Evolutionary conservation across 2,888 invertebrate genomes (phyloP).

Genomic region (Xiphydria camelus): DNA sequence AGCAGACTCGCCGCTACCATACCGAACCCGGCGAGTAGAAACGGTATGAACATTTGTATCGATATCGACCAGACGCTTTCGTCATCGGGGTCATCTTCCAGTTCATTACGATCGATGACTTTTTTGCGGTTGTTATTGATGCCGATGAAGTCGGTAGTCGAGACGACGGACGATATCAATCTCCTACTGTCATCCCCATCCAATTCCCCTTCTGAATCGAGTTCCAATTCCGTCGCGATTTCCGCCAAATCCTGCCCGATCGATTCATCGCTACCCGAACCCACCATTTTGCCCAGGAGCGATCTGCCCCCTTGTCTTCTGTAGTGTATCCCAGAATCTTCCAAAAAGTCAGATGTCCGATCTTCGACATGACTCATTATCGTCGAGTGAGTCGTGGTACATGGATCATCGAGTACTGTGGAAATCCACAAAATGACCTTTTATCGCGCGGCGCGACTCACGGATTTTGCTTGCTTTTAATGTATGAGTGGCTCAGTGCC

Average conservation of each 20-base stretch:
- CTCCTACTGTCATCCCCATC: conserved; percentile 38
- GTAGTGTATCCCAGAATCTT: conserved; percentile 35
- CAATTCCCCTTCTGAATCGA: conserved; percentile 42
- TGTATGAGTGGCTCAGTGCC: too few relatives aligned
- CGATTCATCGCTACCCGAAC: conserved; percentile 45
- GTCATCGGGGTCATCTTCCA: conserved; percentile 42
- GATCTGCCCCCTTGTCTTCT: conserved; percentile 33
- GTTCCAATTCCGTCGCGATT: conserved; percentile 41
- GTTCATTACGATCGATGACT: conserved; percentile 6
- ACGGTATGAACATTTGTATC: conserved; percentile 82
- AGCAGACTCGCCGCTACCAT: conserved; percentile 89
- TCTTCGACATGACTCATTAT: conserved; percentile 47
- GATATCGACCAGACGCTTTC: conserved; percentile 71
- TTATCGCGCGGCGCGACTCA: too few relatives aligned
- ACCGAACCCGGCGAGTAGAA: conserved; percentile 84
- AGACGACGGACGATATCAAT: conserved; percentile 35
- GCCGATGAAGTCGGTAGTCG: conserved; percentile 22
- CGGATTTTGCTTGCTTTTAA: too few relatives aligned
- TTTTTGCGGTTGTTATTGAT: conserved; percentile 19
- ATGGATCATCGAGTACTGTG: too few relatives aligned
- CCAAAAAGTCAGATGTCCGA: conserved; percentile 25
- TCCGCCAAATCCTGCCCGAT: conserved; percentile 42
- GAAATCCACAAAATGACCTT: too few relatives aligned
- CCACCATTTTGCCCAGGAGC: conserved; percentile 44
- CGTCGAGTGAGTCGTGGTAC: conserved; percentile 24